These are phyloP conservation scores for Orchesella cincta DNA, from an alignment of 1,140 invertebrate genomes.

Conservation along the genomic window DNA sequence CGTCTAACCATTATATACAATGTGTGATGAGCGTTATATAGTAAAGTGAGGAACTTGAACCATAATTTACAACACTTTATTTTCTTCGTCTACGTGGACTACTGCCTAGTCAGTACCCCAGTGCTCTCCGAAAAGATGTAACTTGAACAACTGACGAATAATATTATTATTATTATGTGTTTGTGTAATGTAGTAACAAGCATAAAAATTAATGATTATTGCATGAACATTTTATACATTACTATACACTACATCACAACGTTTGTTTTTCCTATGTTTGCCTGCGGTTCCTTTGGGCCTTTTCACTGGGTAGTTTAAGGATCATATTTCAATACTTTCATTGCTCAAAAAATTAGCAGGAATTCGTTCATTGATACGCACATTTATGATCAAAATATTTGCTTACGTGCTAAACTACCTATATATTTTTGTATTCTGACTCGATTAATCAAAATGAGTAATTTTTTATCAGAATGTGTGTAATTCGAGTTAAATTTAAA, in stretches of 20 bases:
- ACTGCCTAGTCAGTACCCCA: background rate
- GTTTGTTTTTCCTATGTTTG: background rate
- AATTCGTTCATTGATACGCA: no score
- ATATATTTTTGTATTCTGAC: no score
- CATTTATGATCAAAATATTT: no score
- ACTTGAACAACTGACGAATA: background rate
- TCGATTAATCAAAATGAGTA: no score
- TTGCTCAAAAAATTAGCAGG: no score
- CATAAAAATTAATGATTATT: conserved; percentile 13
- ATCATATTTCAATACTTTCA: no score
- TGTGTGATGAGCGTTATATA: background rate
- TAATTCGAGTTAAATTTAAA: no score
- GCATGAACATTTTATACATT: background rate
- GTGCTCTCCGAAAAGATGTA: background rate
- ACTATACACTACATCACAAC: background rate
- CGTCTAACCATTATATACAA: background rate
- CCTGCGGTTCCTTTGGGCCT: background rate
- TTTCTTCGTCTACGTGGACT: background rate
- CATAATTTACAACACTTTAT: background rate
- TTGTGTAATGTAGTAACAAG: background rate
- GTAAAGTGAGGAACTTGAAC: background rate
- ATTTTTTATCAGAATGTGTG: no score
- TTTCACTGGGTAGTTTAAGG: no score
- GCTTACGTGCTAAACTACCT: no score
- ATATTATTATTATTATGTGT: conserved; percentile 4